Evolutionary conservation across 2,797 vertebrate species (phyloP), one percentile per base, ranked within the genome.

Genomic region (Hirundo rustica): DNA sequence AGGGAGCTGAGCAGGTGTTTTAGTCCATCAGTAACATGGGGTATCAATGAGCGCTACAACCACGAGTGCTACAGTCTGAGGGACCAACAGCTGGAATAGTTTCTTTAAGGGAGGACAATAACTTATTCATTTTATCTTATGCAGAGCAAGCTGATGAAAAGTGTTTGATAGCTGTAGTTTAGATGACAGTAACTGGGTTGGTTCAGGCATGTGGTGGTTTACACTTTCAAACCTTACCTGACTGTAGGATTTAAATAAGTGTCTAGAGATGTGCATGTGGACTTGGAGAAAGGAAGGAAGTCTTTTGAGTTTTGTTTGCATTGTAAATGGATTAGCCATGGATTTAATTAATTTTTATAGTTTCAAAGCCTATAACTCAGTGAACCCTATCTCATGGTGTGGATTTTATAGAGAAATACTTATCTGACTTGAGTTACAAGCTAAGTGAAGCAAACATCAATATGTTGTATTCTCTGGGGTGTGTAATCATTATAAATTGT

Each of bases 321-420:
- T 27, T 65, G 5, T 53, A 45, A 68, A 18, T 1, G 4, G 36
- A 60, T 65, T 75, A 72, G 72, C 14, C 23, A 45, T 42, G 29
- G 25, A 26, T 64, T 87, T 71, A 26, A 34, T 71, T 57, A 7
- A 60, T 48, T 89, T 78, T 82, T 79, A 27, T 64, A 11, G 11
- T 71, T 32, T 79, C 38, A 85, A 71, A 75, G 79, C 20, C 14
- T 72, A 2, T 71, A 78, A 57, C 12, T 48, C 22, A 38, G 12
- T 10, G 22, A 82, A 65, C 22, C 10, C 6, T 75, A 16, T 26
- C 25, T 88, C 57, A 50, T 68, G 10, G 32, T 53, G 30, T 73
- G 34, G 29, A n/a, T 94, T 92, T 88, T 79, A 10, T 40, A 73
- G 40, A 54, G 50, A 82, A 85, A 50, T 72, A 68, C 26, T 64